phyloP scores from a whole-genome alignment of 2,113 vertebrate species.

The Leucopternis melanops region DNA sequence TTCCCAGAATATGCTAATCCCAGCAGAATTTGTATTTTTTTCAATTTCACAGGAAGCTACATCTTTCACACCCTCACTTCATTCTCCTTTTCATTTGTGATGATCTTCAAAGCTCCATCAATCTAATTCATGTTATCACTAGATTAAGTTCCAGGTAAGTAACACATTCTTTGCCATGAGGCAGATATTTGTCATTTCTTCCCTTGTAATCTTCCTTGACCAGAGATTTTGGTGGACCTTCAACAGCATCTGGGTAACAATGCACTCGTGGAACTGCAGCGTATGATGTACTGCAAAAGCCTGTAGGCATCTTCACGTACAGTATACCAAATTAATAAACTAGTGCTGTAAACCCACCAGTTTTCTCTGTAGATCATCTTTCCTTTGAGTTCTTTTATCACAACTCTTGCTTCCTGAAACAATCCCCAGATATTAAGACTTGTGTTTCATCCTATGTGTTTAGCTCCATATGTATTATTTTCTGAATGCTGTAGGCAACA shows the following conservation, averaged over 20 bases:
- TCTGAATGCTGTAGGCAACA: neutral
- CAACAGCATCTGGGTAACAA: neutral
- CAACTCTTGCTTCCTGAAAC: neutral
- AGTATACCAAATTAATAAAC: neutral
- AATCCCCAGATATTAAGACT: neutral
- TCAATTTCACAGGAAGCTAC: neutral
- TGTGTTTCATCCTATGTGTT: neutral
- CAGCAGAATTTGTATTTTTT: neutral
- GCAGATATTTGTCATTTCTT: neutral
- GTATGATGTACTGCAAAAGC: neutral
- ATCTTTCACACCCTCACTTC: neutral
- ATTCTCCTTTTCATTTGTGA: neutral
- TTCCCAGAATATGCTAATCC: neutral
- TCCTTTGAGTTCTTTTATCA: neutral
- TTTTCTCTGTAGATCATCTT: neutral
- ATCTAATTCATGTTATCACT: neutral
- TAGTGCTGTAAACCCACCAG: neutral
- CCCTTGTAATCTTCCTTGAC: neutral
- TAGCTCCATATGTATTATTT: neutral
- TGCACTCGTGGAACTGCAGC: accelerated
- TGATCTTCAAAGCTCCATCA: neutral
- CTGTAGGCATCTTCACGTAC: neutral
- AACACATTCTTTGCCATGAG: neutral
- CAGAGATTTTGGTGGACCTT: neutral
- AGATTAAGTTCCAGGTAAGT: neutral